Base-by-base conservation (phyloP, 2,113 vertebrate genomes). In the Lepisosteus oculatus region DNA sequence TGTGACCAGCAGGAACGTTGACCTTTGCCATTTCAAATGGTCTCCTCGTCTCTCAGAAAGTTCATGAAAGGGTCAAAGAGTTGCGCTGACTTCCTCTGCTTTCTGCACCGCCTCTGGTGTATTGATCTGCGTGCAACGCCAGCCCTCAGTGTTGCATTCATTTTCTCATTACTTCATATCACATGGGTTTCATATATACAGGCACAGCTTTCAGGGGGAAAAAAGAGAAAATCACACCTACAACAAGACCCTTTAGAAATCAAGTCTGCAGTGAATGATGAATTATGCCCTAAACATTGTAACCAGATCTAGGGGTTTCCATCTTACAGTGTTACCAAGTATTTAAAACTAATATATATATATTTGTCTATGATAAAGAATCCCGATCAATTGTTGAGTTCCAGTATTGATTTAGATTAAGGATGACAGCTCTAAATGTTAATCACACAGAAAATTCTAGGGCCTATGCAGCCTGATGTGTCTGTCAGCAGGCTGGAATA, bases 1-100 rank as follows among this genome's bases (percentile, higher is more conserved):
- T 94, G 93, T 87, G 89, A 91, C 86, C 91, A 90, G 93, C 92
- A 93, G 91, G 92, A 93, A 90, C 73, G 84, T 84, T 93, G 95
- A 95, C 93, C 96, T 96, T 87, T 94, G 93, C 82, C 93, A 91
- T 88, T 85, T 84, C 76, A 71, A 73, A 86, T 92, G 94, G 92
- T 95, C 92, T 90, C 92, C 93, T 86, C 74, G 81, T 92, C 92
- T 90, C 91, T 82, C 80, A 72, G 81, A 91, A 95, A 89, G 96
- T 97, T 98, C 96, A 95, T 56, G 70, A 84, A 87, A 90, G 93
- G 97, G 97, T 97, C 96, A 95, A 13, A 59, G 86, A 90, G 89
- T 89, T 29, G 79, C 74, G 74, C 73, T 8, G 75, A 84, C 88
- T 89, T 92, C 92, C 89, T 87, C 82, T 43, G 74, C 29, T 76